Evolutionary conservation across 2,888 invertebrate genomes (phyloP).

Genomic region (Nipponacmea schrenckii): DNA sequence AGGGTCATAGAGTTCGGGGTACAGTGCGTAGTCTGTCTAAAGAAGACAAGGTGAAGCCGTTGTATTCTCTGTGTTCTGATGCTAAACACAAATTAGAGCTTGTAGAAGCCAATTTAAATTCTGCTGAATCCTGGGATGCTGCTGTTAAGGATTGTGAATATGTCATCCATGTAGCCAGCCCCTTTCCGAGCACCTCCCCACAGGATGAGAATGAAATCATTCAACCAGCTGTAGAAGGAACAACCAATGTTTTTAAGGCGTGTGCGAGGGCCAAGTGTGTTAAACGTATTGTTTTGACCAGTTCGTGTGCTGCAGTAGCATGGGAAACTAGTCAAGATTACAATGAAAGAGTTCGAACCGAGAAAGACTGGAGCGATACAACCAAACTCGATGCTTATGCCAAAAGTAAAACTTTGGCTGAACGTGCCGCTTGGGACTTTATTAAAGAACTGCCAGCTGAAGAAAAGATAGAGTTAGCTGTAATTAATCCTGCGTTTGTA

Average conservation of each 20-base stretch:
- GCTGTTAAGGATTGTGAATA: constrained; percentile 64
- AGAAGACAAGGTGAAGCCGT: constrained; percentile 51
- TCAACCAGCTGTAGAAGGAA: constrained; percentile 69
- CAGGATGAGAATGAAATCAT: constrained; percentile 62
- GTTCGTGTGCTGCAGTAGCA: constrained; percentile 66
- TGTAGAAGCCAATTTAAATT: constrained; percentile 68
- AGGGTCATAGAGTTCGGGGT: constrained; percentile 69
- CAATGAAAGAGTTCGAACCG: constrained; percentile 63
- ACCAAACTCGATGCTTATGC: constrained; percentile 65
- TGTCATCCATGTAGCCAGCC: constrained; percentile 68
- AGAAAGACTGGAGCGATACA: constrained; percentile 68
- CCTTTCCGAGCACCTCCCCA: constrained; percentile 57
- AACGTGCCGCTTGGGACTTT: constrained; percentile 72
- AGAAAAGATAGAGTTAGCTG: constrained; percentile 69
- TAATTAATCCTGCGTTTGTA: constrained; percentile 71
- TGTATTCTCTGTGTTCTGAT: constrained; percentile 55
- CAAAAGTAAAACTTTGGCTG: constrained; percentile 71
- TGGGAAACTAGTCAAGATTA: constrained; percentile 35
- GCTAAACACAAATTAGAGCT: constrained; percentile 66
- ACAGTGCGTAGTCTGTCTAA: constrained; percentile 67
- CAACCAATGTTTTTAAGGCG: constrained; percentile 66
- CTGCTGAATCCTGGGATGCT: constrained; percentile 51
- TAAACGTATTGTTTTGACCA: constrained; percentile 70
- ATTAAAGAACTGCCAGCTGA: constrained; percentile 68
- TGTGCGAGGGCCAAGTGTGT: constrained; percentile 62